These are phyloP conservation scores for Heteromormyrus szaboi DNA, from an alignment of 2,797 vertebrate species.

Conservation along the genomic window DNA sequence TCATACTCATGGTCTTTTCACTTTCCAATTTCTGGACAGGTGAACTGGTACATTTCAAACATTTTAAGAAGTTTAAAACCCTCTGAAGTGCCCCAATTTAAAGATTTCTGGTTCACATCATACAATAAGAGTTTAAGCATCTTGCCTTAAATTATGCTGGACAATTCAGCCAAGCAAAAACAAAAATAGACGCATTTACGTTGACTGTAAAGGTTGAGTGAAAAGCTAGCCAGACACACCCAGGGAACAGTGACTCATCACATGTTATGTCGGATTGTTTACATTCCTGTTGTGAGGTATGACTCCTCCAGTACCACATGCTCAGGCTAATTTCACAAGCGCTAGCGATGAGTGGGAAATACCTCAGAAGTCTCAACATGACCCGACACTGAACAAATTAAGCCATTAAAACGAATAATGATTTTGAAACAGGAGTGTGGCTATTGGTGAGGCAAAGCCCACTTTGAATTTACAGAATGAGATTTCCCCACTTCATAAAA, in stretches of 20 bases:
- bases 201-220: neutral
- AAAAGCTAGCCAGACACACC: neutral
- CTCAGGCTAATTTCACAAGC: neutral
- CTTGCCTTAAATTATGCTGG: neutral
- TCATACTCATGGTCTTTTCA: neutral
- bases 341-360: neutral
- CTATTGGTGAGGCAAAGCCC: neutral
- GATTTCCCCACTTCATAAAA: neutral
- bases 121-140: neutral
- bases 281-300: neutral
- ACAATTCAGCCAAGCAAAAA: neutral
- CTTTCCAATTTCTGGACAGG: neutral
- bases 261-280: constrained; percentile 21
- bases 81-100: neutral
- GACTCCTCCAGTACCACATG: neutral
- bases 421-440: neutral
- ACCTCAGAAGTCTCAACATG: neutral
- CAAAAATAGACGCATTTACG: neutral
- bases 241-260: constrained; percentile 22
- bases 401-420: neutral
- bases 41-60: neutral
- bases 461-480: neutral
- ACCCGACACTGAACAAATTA: neutral
- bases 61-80: neutral
- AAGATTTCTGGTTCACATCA: neutral